Base-by-base conservation (phyloP, 1,140 invertebrate genomes). In the Uloborus diversus region DNA sequence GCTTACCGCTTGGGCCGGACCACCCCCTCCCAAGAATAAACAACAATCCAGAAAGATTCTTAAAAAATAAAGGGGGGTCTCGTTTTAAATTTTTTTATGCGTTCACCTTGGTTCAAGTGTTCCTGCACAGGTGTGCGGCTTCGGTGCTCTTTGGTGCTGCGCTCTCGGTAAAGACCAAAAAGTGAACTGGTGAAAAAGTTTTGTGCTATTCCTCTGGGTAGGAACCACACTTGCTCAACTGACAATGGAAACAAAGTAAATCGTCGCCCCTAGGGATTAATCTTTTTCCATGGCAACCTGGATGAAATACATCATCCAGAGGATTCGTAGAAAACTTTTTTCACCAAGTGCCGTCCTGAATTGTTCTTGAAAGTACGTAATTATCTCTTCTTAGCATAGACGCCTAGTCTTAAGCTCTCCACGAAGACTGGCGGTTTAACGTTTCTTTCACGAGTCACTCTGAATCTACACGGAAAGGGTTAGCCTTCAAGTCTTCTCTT, bases 321-420 rank as follows among this genome's bases (percentile, higher is more conserved):
- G 49, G 62, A 78, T 66, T 66, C 32, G 32, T 56, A 27, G 47
- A 33, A 78, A 37, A 78, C 61, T 65, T 53, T 65, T 23, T 78
- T 66, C 30, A 35, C 42, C 28, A 17, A 28, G 27, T 53, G 25
- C 73, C 73, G 73, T 78, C 73, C 73, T 42, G 11, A 32, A 64
- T 23, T 30, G n/a, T 37, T 75, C 71, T 64, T 17, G 42, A 70
- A 70, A 75, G 57, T 56, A 59, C 27, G 68, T 47, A 51, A 47
- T 30, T 64, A 75, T 75, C 37, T 75, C 59, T 64, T 32, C 47
- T 64, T 75, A 75, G 71, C 42, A 64, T 75, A 51, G 23, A 42
- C 5, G 4, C n/a, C 20, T 57, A 57, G 53, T 42, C 37, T 42
- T 13, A 9, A 42, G 37, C 37, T 42, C 37, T 42, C 9, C 37